Conservation (phyloP, 1,140 invertebrate species). For the Nasonia vitripennis region DNA sequence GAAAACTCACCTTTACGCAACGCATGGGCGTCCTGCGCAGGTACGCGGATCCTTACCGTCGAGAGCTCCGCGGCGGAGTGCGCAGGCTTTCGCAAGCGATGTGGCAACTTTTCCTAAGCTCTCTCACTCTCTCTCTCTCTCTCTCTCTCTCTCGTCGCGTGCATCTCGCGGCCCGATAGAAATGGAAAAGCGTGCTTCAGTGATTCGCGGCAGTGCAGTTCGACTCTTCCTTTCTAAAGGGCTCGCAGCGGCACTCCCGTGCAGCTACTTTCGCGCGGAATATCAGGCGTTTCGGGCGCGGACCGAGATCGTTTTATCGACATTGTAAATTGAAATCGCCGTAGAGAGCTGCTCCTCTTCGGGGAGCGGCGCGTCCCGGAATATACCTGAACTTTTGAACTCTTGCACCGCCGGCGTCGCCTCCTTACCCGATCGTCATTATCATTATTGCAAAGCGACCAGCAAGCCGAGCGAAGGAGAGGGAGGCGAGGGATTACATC, state of each 20-base stretch:
- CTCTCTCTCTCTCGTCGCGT: background rate
- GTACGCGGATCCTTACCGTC: too few species aligned
- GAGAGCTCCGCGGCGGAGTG: too few species aligned
- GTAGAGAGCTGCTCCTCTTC: background rate
- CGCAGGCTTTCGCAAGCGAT: background rate
- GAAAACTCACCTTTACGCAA: too few species aligned
- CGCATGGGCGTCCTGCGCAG: too few species aligned
- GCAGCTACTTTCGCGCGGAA: background rate
- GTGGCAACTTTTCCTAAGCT: background rate
- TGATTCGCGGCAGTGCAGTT: constrained; percentile 6
- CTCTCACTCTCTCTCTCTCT: background rate
- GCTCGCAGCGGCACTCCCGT: background rate
- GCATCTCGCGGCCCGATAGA: background rate
- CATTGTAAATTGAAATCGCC: background rate
- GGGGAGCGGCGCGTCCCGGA: background rate
- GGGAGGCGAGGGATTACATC: background rate
- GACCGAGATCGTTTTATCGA: too few species aligned
- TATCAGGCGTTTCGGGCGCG: too few species aligned
- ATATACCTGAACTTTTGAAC: constrained; percentile 28
- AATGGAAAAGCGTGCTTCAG: constrained; percentile 33
- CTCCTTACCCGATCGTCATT: background rate
- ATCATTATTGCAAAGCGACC: background rate
- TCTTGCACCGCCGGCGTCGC: background rate
- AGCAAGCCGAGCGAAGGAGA: background rate
- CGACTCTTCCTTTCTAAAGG: constrained; percentile 15